These are phyloP conservation scores for Pangasius macronema DNA, from an alignment of 2,797 vertebrate genomes.

Conservation along the genomic window DNA sequence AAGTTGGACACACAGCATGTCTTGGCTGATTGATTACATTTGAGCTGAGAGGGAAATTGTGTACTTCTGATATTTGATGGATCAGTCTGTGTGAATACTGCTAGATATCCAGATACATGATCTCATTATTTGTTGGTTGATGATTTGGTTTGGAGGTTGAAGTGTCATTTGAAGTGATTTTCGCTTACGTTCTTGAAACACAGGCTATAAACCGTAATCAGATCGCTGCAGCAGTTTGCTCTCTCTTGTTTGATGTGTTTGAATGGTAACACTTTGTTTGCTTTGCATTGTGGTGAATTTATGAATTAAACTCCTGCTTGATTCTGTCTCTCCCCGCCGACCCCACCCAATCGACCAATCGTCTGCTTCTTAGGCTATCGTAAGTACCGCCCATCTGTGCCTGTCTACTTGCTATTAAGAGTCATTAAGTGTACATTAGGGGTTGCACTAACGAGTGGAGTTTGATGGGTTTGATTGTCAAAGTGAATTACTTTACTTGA, in stretches of 20 bases:
- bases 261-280: background rate
- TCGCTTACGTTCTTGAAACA: background rate
- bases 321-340: constrained; percentile 65
- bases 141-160: background rate
- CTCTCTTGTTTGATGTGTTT: background rate
- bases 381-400: constrained; percentile 73
- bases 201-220: background rate
- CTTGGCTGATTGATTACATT: background rate
- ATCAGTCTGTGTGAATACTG: background rate
- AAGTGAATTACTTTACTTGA: background rate
- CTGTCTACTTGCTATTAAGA: constrained; percentile 64
- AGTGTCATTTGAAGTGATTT: background rate
- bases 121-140: background rate
- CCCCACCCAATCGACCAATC: constrained; percentile 54
- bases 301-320: constrained; percentile 68
- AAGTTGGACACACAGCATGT: background rate
- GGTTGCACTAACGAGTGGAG: background rate
- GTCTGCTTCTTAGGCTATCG: constrained; percentile 69
- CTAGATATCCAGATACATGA: background rate
- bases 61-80: background rate
- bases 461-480: background rate
- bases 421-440: background rate
- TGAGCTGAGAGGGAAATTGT: background rate
- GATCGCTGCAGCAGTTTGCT: background rate
- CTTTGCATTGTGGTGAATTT: constrained; percentile 45